Percentiles rank a stretch among this genome's conserved stretches.
These are phyloP conservation scores for Grammomys dolichurus DNA, from an alignment of 2,113 vertebrate genomes.

Conservation along the genomic window DNA sequence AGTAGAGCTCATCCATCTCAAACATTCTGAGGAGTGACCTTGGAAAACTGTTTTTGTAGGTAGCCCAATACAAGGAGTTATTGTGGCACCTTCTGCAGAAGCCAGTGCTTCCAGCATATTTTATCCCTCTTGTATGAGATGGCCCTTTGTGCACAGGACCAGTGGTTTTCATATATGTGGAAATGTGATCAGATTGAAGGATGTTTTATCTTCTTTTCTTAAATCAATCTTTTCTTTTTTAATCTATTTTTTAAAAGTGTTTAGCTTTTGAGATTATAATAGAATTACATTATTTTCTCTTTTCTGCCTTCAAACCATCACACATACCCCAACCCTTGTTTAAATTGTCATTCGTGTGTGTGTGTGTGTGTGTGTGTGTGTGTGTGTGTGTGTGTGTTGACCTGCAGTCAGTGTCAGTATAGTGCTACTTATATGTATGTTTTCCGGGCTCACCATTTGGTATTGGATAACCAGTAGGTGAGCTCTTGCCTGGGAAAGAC, in stretches of 20 bases:
- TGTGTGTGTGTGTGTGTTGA: background rate
- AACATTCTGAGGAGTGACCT: slow-evolving; percentile 32
- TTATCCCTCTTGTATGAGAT: background rate
- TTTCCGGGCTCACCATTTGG: background rate
- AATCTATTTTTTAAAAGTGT: background rate
- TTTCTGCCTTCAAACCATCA: background rate
- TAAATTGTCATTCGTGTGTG: background rate
- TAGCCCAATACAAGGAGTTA: background rate
- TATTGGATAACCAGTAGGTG: background rate
- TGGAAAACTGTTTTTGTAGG: slow-evolving; percentile 45
- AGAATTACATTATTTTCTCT: background rate
- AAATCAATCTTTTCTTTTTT: slow-evolving; percentile 8
- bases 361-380: background rate
- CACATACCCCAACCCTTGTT: background rate
- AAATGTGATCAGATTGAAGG: slow-evolving; percentile 3
- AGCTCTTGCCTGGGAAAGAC: background rate
- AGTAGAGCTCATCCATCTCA: background rate
- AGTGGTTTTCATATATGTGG: background rate
- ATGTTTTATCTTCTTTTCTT: background rate
- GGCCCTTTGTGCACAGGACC: background rate
- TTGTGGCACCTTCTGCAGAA: background rate
- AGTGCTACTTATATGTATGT: background rate
- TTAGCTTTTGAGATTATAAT: background rate
- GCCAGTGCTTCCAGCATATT: background rate
- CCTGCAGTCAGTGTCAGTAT: background rate